Conservation (phyloP, 2,888 invertebrate species). For the Sesamia inferens region DNA sequence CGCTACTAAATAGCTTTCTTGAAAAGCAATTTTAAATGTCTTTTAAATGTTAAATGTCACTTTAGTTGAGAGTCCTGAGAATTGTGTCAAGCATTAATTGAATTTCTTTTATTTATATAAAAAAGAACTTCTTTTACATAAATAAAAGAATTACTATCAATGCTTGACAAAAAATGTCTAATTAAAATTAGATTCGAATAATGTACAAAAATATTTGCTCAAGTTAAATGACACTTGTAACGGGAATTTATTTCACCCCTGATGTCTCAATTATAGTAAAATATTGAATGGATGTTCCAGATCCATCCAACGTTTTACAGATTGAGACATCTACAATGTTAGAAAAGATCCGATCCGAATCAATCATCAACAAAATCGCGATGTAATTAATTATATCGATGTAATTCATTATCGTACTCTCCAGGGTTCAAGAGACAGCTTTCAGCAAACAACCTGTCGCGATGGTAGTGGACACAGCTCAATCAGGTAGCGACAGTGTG, state of each 20-base stretch:
- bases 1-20: conserved; percentile 83
- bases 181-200: conserved; percentile 19
- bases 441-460: conserved; percentile 74
- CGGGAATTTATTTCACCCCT: conserved; percentile 12
- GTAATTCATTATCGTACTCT: conserved; percentile 45
- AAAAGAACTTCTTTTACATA: conserved; percentile 5
- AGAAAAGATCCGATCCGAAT: not conserved
- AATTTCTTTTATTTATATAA: conserved; percentile 38
- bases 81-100: conserved; percentile 75
- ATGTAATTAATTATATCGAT: conserved; percentile 50
- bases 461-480: conserved; percentile 66
- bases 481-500: conserved; percentile 77
- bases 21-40: conserved; percentile 81
- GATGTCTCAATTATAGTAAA: no score
- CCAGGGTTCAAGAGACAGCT: conserved; percentile 51
- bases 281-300: not conserved
- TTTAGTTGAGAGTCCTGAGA: conserved; percentile 80
- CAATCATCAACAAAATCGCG: conserved; percentile 31
- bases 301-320: conserved; percentile 22
- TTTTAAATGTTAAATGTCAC: conserved; percentile 73
- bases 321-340: conserved; percentile 11
- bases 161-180: conserved; percentile 54
- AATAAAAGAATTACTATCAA: conserved; percentile 26
- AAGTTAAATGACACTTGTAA: conserved; percentile 7
- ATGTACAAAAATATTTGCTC: conserved; percentile 17